These are phyloP conservation scores for Pollenia amentaria DNA, from an alignment of 2,888 invertebrate genomes.

Conservation along the genomic window DNA sequence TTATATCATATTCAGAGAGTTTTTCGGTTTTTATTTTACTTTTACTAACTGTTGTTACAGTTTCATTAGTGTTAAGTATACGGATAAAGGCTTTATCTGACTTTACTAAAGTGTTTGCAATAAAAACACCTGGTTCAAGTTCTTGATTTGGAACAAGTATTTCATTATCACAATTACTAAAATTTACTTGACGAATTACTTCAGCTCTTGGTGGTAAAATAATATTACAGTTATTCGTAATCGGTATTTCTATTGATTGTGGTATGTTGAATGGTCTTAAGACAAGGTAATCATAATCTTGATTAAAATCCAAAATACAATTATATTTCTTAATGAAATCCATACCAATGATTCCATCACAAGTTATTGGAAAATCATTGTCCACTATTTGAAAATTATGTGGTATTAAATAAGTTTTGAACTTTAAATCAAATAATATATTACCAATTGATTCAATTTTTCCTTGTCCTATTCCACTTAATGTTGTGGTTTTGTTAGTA, in stretches of 20 bases:
- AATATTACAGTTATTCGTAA: neutral
- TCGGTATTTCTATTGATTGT: neutral
- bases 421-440: neutral
- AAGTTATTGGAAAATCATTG: neutral
- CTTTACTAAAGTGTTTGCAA: neutral
- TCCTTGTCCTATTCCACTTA: slow-evolving; percentile 14
- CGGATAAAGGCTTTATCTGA: neutral
- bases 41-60: neutral
- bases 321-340: slow-evolving; percentile 19
- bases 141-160: neutral
- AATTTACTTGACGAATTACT: too few relatives aligned
- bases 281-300: neutral
- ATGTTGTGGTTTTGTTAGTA: neutral
- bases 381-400: slow-evolving; percentile 6
- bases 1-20: neutral
- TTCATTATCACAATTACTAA: neutral
- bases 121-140: neutral
- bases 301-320: neutral
- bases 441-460: neutral
- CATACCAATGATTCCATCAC: slow-evolving; percentile 9
- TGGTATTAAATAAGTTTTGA: neutral
- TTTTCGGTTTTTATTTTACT: neutral
- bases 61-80: neutral
- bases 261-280: neutral
- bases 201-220: too few relatives aligned